A percentile compares a stretch with the other conserved stretches of the same genome.
Evolutionary conservation across 2,888 invertebrate species (phyloP).

Genomic region (Eurytoma adleriae): DNA sequence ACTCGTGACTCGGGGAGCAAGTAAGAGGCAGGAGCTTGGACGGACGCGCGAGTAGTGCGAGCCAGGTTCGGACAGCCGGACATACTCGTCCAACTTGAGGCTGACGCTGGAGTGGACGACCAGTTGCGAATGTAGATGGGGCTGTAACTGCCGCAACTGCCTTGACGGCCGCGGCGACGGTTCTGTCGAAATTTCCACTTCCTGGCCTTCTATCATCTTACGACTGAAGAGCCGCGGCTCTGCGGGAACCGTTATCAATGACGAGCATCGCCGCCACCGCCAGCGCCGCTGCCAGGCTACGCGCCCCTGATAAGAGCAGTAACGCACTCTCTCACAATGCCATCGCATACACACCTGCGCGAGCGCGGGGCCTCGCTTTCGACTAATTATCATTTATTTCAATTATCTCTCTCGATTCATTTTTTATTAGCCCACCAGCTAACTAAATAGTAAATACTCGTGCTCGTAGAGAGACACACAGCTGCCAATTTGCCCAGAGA

Average conservation of each 20-base stretch:
- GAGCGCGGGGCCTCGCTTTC: no score
- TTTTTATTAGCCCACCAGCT: no score
- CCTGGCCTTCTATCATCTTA: conserved; percentile 71
- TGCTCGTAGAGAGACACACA: no score
- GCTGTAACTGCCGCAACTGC: conserved; percentile 58
- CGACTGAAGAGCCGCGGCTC: conserved; percentile 65
- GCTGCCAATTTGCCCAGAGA: no score
- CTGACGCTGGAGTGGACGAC: conserved; percentile 4
- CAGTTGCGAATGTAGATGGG: conserved; percentile 26
- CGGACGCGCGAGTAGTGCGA: conserved; percentile 7
- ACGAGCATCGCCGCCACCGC: conserved; percentile 19
- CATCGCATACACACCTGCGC: no score
- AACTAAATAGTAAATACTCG: no score
- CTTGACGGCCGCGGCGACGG: conserved; percentile 31
- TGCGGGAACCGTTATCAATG: conserved; percentile 65
- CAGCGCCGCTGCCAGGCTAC: neutral
- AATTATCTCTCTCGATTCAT: no score
- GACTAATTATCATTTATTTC: no score
- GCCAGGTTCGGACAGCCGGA: neutral
- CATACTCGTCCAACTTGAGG: conserved; percentile 46
- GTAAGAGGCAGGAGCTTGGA: neutral
- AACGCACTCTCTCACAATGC: no score
- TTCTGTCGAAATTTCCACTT: conserved; percentile 18
- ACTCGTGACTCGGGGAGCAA: neutral
- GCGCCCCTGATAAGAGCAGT: neutral